Conservation (phyloP, 1,140 invertebrate genomes). For the Leptinotarsa texana region DNA sequence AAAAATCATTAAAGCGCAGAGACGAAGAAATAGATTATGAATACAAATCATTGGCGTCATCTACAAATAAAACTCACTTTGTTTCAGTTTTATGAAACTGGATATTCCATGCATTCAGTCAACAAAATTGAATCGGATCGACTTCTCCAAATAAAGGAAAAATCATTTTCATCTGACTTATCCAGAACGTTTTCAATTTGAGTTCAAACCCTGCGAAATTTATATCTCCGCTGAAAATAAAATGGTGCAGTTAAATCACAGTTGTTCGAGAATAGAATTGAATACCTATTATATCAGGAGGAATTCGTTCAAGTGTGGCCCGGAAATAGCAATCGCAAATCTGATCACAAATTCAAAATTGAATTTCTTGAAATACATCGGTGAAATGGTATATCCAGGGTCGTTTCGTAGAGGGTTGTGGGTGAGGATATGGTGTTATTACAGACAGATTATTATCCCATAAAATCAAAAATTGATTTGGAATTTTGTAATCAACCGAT, state of each 20-base stretch:
- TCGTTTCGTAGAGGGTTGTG: not conserved
- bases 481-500: too few relatives aligned
- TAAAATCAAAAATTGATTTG: too few relatives aligned
- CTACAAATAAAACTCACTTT: too few relatives aligned
- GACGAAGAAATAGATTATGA: too few relatives aligned
- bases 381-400: slow-evolving; percentile 30
- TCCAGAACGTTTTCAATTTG: not conserved
- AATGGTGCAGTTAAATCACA: slow-evolving; percentile 14
- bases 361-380: slow-evolving; percentile 40
- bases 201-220: not conserved
- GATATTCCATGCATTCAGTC: not conserved
- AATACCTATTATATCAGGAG: slow-evolving; percentile 22
- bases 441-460: too few relatives aligned
- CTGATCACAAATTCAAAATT: slow-evolving; percentile 45
- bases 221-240: slow-evolving; percentile 11
- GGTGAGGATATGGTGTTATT: too few relatives aligned
- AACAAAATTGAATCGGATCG: not conserved
- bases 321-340: slow-evolving; percentile 43
- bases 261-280: slow-evolving; percentile 22
- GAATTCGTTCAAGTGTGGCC: slow-evolving; percentile 32
- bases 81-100: too few relatives aligned
- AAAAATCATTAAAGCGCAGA: too few relatives aligned
- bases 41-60: too few relatives aligned
- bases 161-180: not conserved
- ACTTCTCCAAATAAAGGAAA: not conserved